Percentiles rank a stretch among this genome's conserved stretches.
Evolutionary conservation across 2,888 invertebrate genomes (phyloP).

Genomic region (Polydrusus pterygomalis): DNA sequence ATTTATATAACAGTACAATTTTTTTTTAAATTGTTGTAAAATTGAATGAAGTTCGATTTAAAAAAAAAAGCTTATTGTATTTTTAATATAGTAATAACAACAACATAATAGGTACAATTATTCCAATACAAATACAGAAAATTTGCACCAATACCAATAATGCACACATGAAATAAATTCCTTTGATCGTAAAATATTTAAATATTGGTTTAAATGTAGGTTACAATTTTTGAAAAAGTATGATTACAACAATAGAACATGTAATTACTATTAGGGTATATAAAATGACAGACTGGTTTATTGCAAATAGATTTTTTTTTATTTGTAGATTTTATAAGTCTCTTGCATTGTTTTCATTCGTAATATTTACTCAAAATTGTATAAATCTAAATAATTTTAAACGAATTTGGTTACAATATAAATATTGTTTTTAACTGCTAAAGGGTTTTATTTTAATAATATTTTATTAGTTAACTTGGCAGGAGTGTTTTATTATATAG

Average conservation of each 20-base stretch:
- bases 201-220: not conserved
- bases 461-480: not conserved
- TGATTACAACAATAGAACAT: too few relatives aligned
- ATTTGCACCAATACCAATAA: too few relatives aligned
- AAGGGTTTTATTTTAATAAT: constrained; percentile 22
- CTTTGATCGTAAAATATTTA: too few relatives aligned
- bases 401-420: constrained; percentile 34
- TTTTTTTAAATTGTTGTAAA: too few relatives aligned
- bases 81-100: too few relatives aligned
- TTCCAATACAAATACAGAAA: too few relatives aligned
- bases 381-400: constrained; percentile 17
- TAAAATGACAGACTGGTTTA: constrained; percentile 38
- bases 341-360: constrained; percentile 20
- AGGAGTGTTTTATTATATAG: too few relatives aligned
- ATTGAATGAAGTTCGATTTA: too few relatives aligned
- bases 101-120: too few relatives aligned
- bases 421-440: constrained; percentile 28
- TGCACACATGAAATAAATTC: too few relatives aligned
- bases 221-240: not conserved
- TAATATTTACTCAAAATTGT: constrained; percentile 12
- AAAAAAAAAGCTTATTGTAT: too few relatives aligned
- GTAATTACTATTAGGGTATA: constrained; percentile 9
- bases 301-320: constrained; percentile 35
- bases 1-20: too few relatives aligned
- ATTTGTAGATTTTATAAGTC: constrained; percentile 39